Conservation (phyloP, 1,140 invertebrate species). For the Galleria mellonella region DNA sequence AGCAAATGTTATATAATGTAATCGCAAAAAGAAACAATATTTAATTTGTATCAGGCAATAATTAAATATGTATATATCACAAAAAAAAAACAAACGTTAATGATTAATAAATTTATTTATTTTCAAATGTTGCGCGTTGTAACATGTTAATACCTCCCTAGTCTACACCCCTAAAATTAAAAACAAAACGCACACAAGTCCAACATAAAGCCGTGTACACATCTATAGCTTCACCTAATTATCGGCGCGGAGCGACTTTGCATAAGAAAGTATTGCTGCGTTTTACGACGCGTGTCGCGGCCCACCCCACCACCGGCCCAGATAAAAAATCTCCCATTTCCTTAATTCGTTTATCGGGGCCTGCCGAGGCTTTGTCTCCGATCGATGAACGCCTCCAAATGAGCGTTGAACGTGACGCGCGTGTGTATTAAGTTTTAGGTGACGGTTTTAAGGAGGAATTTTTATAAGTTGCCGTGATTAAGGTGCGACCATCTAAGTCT, state of each 20-base stretch:
- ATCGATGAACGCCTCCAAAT: conserved; percentile 68
- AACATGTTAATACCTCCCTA: not conserved
- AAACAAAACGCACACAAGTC: conserved; percentile 43
- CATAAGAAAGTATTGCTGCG: conserved; percentile 71
- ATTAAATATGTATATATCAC: too few species aligned
- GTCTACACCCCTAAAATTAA: conserved; percentile 34
- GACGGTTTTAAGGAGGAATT: conserved; percentile 17
- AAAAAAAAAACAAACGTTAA: too few species aligned
- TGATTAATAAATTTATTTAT: too few species aligned
- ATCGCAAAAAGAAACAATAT: too few species aligned
- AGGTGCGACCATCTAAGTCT: not conserved
- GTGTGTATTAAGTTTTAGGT: conserved; percentile 58
- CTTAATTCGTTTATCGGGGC: conserved; percentile 73
- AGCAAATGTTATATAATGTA: too few species aligned
- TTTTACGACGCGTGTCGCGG: conserved; percentile 63
- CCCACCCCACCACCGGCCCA: conserved; percentile 38
- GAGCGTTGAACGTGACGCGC: conserved; percentile 64
- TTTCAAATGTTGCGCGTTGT: too few species aligned
- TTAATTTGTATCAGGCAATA: too few species aligned
- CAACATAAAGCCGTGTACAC: conserved; percentile 19
- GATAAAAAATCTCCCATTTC: conserved; percentile 74
- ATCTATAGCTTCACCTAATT: conserved; percentile 27
- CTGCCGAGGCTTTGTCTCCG: conserved; percentile 67
- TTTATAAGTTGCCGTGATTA: conserved; percentile 2
- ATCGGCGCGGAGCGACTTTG: conserved; percentile 64